Evolutionary conservation across 2,888 invertebrate species (phyloP).

Genomic region (Perizoma flavofasciatum): DNA sequence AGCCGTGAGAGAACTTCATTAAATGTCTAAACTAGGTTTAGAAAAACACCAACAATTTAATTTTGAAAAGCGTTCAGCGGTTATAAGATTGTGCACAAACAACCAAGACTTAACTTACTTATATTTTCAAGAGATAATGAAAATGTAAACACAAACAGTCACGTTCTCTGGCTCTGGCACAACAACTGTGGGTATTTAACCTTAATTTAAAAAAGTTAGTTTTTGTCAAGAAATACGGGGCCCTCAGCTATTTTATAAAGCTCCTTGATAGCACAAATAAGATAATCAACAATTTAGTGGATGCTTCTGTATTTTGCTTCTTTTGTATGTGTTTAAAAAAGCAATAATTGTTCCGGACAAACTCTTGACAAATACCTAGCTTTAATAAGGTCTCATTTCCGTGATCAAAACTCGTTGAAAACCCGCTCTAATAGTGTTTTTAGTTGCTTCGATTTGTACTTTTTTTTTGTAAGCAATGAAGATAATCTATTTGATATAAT

Average conservation of each 20-base stretch:
- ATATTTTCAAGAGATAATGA: conserved; percentile 12
- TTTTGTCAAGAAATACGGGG: conserved; percentile 36
- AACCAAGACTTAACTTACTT: conserved; percentile 6
- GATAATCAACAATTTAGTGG: conserved; percentile 29
- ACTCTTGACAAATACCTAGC: too few relatives aligned
- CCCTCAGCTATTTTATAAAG: conserved; percentile 37
- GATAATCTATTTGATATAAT: too few relatives aligned
- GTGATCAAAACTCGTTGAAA: too few relatives aligned
- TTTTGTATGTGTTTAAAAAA: too few relatives aligned
- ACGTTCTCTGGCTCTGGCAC: not conserved
- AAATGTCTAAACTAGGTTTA: not conserved
- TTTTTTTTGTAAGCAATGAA: too few relatives aligned
- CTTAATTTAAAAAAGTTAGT: conserved; percentile 10
- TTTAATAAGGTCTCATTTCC: too few relatives aligned
- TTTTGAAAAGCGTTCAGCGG: conserved; percentile 13
- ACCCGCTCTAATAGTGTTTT: too few relatives aligned
- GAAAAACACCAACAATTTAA: conserved; percentile 18
- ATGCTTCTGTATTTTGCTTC: conserved; percentile 6
- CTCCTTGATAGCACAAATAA: conserved; percentile 43
- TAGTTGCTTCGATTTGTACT: too few relatives aligned
- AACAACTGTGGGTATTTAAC: too few relatives aligned
- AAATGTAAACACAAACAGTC: conserved; percentile 5
- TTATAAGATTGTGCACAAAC: conserved; percentile 14
- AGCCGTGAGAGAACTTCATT: too few relatives aligned
- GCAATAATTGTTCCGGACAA: too few relatives aligned